Evolutionary conservation across 2,797 vertebrate genomes (phyloP), one percentile per base, ranked within the genome.

Genomic region (Limosa lapponica): DNA sequence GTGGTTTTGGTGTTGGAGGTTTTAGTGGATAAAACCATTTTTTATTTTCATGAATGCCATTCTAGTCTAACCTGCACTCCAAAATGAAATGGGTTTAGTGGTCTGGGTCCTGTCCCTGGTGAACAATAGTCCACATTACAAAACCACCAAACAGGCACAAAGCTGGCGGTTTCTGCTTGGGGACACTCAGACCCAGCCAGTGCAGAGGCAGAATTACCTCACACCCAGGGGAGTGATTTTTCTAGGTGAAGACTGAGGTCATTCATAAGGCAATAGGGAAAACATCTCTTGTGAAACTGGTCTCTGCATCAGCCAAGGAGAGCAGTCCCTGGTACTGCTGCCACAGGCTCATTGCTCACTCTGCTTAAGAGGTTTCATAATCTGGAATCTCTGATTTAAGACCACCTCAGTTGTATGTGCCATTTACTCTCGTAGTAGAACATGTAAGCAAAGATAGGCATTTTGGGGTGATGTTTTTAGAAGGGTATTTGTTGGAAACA

Each of bases 261-360:
- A 64, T 82, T 94, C 62, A 37, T 67, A 49, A 87, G 75, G 82
- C 89, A 94, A 20, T 43, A 92, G 91, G 91, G 91, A 93, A 97
- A 91, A 81, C 62, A 55, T 85, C 81, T 70, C 70, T 93, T 85
- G 79, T 94, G 70, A 88, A 61, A 94, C 36, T 79, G 85, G 75
- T 41, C 74, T 80, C 43, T 59, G 16, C 52, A 69, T 55, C 61
- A 66, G 55, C 64, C 71, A 87, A 55, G 43, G 58, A 73, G 46
- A 80, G 34, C 46, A 11, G 85, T 57, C 90, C 57, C 67, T 54
- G 14, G 41, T 32, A 25, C 46, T 80, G 61, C 66, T 87, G 46
- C 73, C 2, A 0, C 23, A 57, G 46, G 18, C 30, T 84, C 49
- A 11, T 41, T 87, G 48, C 55, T 87, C 7, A 0, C 28, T 55